Base-by-base conservation (phyloP, 2,888 invertebrate species). In the Tiliacea citrago region DNA sequence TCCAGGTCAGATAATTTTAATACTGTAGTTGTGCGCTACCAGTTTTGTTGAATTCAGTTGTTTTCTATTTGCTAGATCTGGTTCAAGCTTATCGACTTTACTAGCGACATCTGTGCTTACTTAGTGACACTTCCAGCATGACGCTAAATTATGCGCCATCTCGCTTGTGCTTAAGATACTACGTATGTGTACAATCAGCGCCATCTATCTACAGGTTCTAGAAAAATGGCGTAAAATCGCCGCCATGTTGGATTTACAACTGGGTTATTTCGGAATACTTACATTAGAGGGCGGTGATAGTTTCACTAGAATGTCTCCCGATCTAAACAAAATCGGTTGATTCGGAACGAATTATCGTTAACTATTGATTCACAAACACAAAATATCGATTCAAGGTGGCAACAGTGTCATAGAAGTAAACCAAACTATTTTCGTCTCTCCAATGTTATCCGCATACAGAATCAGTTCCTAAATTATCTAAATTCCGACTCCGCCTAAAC, bases 1-100 rank as follows among this genome's bases (percentile, higher is more conserved):
- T 98, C 93, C 98, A 98, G 97, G 99, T 98, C 5, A 89, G 90
- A 86, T 12, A 5, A 42, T 45, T 61, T 35, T 16, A 0, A n/a
- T 47, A 53, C 9, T 45, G 12, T 16, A 51, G 24, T 68, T 35
- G 13, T n/a, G 10, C 12, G 24, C 12, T 21, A 12, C 29, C 24
- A 47, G 18, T n/a, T n/a, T n/a, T n/a, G n/a, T n/a, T 47, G 24
- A 12, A 47, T 63, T 29, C 12, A 47, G 12, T 45, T 21, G 29
- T 5, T 47, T 42, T 24, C 4, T 35, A n/a, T 5, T 1, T 18
- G 9, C 13, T 35, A 49, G 49, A 18, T 42, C 16, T 7, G 9
- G 2, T 69, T 51, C 7, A 45, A 47, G 7, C 12, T 10, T 7
- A n/a, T 42, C 0, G 7, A n/a, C 0, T 45, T 13, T 45, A 66